phyloP scores from a whole-genome alignment of 2,888 invertebrate genomes.

The Archaeoteleia sp. region DNA sequence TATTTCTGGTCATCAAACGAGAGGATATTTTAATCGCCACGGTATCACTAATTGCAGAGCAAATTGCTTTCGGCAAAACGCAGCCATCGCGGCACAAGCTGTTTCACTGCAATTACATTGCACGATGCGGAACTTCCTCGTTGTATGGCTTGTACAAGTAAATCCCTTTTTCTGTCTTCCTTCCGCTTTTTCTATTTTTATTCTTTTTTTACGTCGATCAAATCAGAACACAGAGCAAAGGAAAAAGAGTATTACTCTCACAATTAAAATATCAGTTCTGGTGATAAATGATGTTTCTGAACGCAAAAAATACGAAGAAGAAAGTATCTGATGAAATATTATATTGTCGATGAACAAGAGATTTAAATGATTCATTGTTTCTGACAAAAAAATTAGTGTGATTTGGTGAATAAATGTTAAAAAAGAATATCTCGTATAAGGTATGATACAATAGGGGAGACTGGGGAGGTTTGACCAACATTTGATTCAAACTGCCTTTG shows the following conservation, averaged over 20 bases:
- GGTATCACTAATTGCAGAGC: slow-evolving; percentile 24
- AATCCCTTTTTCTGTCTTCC: neutral
- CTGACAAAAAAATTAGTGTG: too few species aligned
- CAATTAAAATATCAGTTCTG: slow-evolving; percentile 8
- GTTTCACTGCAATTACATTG: slow-evolving; percentile 26
- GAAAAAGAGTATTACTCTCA: slow-evolving; percentile 3
- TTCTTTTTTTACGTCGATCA: slow-evolving; percentile 7
- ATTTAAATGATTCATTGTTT: too few species aligned
- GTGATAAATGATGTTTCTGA: slow-evolving; percentile 1
- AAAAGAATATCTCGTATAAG: too few species aligned
- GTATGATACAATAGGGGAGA: too few species aligned
- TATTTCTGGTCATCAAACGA: slow-evolving; percentile 11
- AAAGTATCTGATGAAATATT: neutral
- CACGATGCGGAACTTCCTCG: slow-evolving; percentile 8
- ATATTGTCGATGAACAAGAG: neutral
- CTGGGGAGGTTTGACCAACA: too few species aligned
- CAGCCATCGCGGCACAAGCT: slow-evolving; percentile 17
- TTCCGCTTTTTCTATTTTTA: too few species aligned
- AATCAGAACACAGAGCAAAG: slow-evolving; percentile 4
- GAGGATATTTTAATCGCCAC: slow-evolving; percentile 15
- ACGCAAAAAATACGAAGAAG: neutral
- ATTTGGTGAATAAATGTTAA: too few species aligned
- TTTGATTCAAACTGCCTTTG: too few species aligned
- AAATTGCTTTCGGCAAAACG: slow-evolving; percentile 28
- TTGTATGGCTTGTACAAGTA: slow-evolving; percentile 4